These are phyloP conservation scores for Lacanobia wlatinum DNA, from an alignment of 2,888 invertebrate species.

Conservation along the genomic window DNA sequence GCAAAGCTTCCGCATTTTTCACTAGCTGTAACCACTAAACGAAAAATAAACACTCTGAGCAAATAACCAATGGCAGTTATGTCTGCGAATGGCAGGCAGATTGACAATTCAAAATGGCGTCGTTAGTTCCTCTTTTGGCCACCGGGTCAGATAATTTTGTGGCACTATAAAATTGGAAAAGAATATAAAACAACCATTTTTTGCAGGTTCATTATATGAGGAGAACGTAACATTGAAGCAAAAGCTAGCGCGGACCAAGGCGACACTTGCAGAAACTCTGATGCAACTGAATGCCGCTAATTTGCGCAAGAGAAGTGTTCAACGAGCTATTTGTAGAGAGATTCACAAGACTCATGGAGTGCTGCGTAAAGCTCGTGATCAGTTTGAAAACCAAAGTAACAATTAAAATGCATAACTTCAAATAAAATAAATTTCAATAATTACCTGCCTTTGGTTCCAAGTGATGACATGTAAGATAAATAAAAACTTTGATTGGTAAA, in stretches of 20 bases:
- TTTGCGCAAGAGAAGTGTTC: constrained; percentile 95
- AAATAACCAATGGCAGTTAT: too few species aligned
- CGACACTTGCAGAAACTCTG: constrained; percentile 94
- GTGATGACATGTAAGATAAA: constrained; percentile 32
- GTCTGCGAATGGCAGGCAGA: too few species aligned
- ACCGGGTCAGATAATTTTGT: too few species aligned
- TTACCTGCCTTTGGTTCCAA: constrained; percentile 3
- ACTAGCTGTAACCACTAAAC: too few species aligned
- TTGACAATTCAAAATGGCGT: too few species aligned
- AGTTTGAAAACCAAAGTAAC: constrained; percentile 90
- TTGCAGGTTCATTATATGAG: constrained; percentile 85
- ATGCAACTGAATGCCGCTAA: constrained; percentile 94
- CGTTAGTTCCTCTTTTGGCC: too few species aligned
- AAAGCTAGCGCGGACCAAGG: constrained; percentile 93
- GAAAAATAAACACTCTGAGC: too few species aligned
- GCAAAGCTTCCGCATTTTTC: too few species aligned
- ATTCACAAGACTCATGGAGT: constrained; percentile 95
- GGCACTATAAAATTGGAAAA: not conserved
- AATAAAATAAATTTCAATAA: constrained; percentile 9
- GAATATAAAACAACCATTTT: not conserved
- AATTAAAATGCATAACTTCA: constrained; percentile 7
- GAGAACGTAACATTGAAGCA: constrained; percentile 94
- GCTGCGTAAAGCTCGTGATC: constrained; percentile 93
- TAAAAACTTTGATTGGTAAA: constrained; percentile 5
- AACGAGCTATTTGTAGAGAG: constrained; percentile 95